Conservation (phyloP, 2,113 vertebrate genomes). For the Aspidoscelis tigris region DNA sequence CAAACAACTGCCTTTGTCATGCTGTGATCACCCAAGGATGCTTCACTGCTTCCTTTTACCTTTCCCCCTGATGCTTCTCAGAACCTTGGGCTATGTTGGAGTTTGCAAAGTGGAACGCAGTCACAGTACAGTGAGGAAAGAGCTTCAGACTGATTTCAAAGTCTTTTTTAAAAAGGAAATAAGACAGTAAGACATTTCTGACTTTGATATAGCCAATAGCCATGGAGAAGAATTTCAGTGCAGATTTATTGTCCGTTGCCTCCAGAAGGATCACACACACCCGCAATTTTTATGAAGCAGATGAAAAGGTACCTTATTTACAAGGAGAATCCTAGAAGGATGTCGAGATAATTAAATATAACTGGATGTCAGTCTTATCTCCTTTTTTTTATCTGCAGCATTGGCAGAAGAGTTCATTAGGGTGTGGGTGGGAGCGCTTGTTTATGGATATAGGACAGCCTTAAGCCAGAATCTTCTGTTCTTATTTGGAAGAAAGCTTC, state of each 20-base stretch:
- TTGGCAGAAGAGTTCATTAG: background rate
- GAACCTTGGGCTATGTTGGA: background rate
- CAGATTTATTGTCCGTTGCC: background rate
- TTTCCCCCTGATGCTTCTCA: constrained; percentile 8
- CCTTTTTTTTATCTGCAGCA: background rate
- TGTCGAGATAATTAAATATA: background rate
- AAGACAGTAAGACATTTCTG: background rate
- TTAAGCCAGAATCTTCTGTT: background rate
- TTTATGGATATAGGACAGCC: background rate
- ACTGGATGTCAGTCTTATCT: background rate
- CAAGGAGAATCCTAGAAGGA: constrained; percentile 14
- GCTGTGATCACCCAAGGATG: constrained; percentile 7
- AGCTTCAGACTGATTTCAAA: constrained; percentile 21
- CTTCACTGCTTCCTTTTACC: background rate
- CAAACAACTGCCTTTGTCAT: rapidly evolving
- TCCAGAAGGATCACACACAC: no score
- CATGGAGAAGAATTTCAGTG: background rate
- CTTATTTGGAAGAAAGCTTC: background rate
- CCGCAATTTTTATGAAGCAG: background rate
- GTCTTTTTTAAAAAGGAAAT: constrained; percentile 1
- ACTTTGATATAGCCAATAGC: background rate
- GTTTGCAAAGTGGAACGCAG: background rate
- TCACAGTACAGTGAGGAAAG: background rate
- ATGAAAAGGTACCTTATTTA: no score
- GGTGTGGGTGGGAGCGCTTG: no score